These are phyloP conservation scores for Scaptomyza montana DNA, from an alignment of 1,140 invertebrate species.

Conservation along the genomic window DNA sequence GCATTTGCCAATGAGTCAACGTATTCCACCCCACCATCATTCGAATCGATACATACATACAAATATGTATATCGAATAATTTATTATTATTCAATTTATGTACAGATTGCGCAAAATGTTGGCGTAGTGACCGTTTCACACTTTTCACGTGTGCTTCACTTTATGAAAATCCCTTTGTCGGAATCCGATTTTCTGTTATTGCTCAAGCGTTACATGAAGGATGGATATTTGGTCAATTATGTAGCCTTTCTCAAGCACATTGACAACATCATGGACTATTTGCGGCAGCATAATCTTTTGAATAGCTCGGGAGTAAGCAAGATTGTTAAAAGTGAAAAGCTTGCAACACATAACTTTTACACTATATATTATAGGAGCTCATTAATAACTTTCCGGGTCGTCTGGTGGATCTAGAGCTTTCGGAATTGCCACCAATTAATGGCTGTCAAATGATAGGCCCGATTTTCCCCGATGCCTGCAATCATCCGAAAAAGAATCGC, in stretches of 20 bases:
- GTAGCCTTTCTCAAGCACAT: constrained; percentile 88
- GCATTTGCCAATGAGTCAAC: neutral
- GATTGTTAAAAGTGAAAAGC: neutral
- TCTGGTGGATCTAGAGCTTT: constrained; percentile 87
- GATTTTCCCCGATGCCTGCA: constrained; percentile 72
- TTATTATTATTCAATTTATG: constrained; percentile 1
- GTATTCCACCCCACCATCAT: neutral
- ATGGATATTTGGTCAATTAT: constrained; percentile 89
- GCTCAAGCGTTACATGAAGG: constrained; percentile 88
- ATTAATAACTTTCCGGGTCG: constrained; percentile 86
- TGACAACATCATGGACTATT: constrained; percentile 85
- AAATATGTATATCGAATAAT: neutral
- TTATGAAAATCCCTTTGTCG: constrained; percentile 87
- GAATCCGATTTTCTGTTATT: constrained; percentile 88
- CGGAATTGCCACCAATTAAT: constrained; percentile 87
- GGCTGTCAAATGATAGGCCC: constrained; percentile 60
- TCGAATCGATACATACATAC: neutral
- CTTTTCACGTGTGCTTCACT: constrained; percentile 88
- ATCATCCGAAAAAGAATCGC: constrained; percentile 62
- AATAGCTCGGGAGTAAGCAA: constrained; percentile 61
- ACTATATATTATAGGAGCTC: constrained; percentile 82
- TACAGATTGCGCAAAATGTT: constrained; percentile 85
- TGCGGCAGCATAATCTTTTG: constrained; percentile 58
- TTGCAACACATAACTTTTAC: neutral
- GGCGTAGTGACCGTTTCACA: constrained; percentile 89